Evolutionary conservation across 2,113 vertebrate species (phyloP).

Genomic region (Sylvicapra grimmia): DNA sequence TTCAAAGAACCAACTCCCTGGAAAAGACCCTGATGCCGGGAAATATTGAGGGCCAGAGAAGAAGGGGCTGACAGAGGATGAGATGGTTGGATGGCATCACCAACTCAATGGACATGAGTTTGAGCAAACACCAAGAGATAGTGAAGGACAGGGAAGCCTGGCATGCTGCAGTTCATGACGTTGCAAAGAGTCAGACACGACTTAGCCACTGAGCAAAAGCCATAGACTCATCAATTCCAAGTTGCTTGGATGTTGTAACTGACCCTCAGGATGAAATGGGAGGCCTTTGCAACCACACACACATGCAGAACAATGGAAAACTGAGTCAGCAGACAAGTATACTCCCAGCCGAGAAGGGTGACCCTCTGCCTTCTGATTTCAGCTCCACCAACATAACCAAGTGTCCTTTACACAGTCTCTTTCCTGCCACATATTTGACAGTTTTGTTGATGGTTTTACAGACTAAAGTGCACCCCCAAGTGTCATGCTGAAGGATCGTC

Average conservation of each 20-base stretch:
- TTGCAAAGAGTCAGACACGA: neutral
- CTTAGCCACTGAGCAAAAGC: neutral
- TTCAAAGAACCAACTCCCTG: neutral
- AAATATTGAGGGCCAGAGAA: neutral
- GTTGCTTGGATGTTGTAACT: neutral
- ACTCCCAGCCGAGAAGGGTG: neutral
- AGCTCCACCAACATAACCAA: neutral
- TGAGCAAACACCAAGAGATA: neutral
- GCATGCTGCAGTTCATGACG: fast-evolving
- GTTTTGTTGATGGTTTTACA: neutral
- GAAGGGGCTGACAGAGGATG: neutral
- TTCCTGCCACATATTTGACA: neutral
- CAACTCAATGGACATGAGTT: neutral
- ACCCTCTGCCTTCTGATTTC: neutral
- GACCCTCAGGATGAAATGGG: neutral
- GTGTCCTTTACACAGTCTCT: neutral
- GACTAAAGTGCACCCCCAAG: neutral
- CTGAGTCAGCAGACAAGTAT: neutral
- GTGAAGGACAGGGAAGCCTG: neutral
- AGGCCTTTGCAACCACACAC: neutral
- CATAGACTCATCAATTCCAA: neutral
- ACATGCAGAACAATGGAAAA: neutral
- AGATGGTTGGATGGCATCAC: neutral
- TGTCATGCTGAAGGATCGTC: neutral
- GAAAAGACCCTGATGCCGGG: neutral